phyloP scores from a whole-genome alignment of 2,888 invertebrate species.

The Autographa gamma region DNA sequence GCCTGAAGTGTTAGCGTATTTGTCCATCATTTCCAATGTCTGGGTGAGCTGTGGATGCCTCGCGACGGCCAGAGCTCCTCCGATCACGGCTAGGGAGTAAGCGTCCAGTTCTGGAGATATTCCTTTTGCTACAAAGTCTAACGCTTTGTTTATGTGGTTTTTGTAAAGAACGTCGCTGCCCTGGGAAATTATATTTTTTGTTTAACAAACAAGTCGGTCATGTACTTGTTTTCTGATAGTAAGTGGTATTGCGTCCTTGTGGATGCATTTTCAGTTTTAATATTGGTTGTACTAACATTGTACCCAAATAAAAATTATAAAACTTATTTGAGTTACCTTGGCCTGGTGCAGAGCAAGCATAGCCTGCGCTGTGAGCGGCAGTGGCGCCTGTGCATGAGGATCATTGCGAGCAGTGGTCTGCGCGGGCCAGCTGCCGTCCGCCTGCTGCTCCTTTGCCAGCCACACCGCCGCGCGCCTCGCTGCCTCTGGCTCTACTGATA shows the following conservation, averaged over 20 bases:
- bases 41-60: constrained; percentile 91
- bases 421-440: constrained; percentile 93
- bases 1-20: constrained; percentile 85
- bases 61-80: constrained; percentile 93
- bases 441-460: constrained; percentile 92
- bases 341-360: constrained; percentile 93
- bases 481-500: constrained; percentile 73
- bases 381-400: constrained; percentile 72
- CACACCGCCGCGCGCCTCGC: constrained; percentile 91
- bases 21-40: constrained; percentile 87
- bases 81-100: constrained; percentile 93
- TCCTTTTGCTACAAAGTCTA: constrained; percentile 92
- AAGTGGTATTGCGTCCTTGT: too few species aligned
- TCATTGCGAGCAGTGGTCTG: constrained; percentile 89
- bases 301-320: too few species aligned
- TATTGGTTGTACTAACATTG: too few species aligned
- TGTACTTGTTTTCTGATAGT: too few species aligned
- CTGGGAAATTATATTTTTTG: constrained; percentile 56
- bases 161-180: constrained; percentile 86
- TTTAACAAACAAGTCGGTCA: too few species aligned
- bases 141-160: constrained; percentile 92
- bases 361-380: constrained; percentile 95
- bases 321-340: constrained; percentile 65
- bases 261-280: too few species aligned
- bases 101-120: constrained; percentile 90